Base-by-base conservation (phyloP, 2,888 invertebrate species). In the Zaprionus bogoriensis region DNA sequence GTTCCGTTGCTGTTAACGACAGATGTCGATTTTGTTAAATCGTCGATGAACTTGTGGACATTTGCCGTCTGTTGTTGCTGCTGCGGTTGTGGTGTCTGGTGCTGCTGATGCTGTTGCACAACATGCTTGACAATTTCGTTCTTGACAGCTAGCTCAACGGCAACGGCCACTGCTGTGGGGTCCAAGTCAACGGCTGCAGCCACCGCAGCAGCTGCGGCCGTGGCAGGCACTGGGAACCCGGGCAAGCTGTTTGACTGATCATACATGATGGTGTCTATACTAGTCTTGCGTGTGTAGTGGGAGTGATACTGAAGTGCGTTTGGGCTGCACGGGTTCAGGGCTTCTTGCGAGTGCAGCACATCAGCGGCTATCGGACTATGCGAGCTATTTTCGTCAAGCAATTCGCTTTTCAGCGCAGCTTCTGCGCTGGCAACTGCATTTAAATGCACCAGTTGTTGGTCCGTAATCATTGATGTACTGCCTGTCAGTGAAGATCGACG, bases 361-460 rank as follows among this genome's bases (percentile, higher is more conserved):
- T 89, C 88, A 1, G 76, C 82, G 2, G 79, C 83, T 4, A 89
- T 52, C 3, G 90, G 88, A 59, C 87, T 88, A 89, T 95, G 94
- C 84, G 95, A 95, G 74, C 93, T 93, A 76, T 92, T 93, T 67
- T 96, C 96, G 88, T 96, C 96, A 32, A 94, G 89, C 44, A 94
- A 91, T 91, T 95, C 94, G 44, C 93, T 94, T 89, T 95, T 95
- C 42, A 95, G 91, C 9, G 92, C 86, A 1, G 92, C 92, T 59
- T 92, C 87, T 4, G 92, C 66, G 14, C 6, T 64, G 12, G 77
- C 84, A 30, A 86, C 83, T 4, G 77, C 77, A 48, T 59, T 81
- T 4, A 88, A 50, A 46, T 89, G 87, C n/a, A 77, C 87, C 72
- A 88, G 50, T 41, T 89, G 89, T 41, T 90, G 90, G 42, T 89